Evolutionary conservation across 2,797 vertebrate species (phyloP).

Genomic region (Emys orbicularis): DNA sequence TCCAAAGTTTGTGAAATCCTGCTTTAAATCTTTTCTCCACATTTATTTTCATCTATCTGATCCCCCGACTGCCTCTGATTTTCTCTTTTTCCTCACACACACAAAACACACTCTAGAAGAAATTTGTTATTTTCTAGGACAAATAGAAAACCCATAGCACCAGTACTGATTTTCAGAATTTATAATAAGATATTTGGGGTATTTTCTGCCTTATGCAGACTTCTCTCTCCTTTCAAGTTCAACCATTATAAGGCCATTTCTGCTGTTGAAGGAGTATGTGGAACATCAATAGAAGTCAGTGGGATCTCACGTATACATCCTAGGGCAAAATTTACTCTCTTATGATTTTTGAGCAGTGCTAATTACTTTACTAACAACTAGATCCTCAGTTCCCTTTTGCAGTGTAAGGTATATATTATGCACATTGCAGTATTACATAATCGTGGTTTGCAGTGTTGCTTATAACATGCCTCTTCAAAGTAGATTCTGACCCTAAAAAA

Average conservation of each 20-base stretch:
- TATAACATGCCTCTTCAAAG: background rate
- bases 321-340: background rate
- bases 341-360: fast-evolving
- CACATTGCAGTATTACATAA: background rate
- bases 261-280: fast-evolving
- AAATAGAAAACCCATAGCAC: background rate
- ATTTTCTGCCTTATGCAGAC: background rate
- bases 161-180: background rate
- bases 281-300: background rate
- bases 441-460: no score
- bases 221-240: background rate
- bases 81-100: background rate
- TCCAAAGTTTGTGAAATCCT: background rate
- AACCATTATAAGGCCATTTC: background rate
- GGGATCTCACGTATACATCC: background rate
- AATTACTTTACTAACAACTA: background rate
- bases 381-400: background rate
- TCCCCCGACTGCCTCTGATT: background rate
- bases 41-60: background rate
- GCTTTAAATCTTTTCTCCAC: background rate
- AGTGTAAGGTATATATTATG: background rate
- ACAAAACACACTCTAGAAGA: no score
- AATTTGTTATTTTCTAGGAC: background rate
- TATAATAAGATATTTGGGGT: background rate
- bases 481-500: no score